Conservation (phyloP, 2,113 vertebrate species). For the Gymnocephalus cernua region DNA sequence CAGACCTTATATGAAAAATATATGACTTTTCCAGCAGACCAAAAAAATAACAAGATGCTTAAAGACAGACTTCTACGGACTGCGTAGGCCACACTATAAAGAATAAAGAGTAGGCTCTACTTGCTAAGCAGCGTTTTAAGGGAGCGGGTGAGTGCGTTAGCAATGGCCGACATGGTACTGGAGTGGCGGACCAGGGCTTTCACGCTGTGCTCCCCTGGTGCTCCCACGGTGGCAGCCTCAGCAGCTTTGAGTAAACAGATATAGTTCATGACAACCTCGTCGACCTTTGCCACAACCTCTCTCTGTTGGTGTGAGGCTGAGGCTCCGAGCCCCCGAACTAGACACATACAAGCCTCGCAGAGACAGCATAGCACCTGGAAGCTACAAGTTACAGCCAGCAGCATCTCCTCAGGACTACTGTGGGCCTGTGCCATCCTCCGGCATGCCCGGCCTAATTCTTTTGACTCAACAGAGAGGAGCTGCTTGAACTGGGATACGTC, state of each 20-base stretch:
- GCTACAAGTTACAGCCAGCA: conserved; percentile 94
- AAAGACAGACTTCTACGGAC: conserved; percentile 67
- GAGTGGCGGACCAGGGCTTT: conserved; percentile 94
- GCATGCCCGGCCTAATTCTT: conserved; percentile 95
- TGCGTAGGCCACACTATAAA: conserved; percentile 71
- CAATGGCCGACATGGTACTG: conserved; percentile 95
- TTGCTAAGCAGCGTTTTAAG: conserved; percentile 99
- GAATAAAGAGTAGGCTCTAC: conserved; percentile 77
- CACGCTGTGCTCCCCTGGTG: conserved; percentile 89
- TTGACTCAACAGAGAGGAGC: conserved; percentile 94
- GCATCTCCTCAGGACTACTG: conserved; percentile 94
- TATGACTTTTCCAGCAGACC: conserved; percentile 35
- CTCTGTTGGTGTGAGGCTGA: conserved; percentile 89
- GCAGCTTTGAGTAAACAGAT: conserved; percentile 96
- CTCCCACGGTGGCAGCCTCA: conserved; percentile 90
- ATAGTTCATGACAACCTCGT: conserved; percentile 97
- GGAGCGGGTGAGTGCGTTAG: conserved; percentile 98
- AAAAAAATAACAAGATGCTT: conserved; percentile 56
- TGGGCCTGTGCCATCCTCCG: conserved; percentile 94
- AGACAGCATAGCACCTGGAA: conserved; percentile 98
- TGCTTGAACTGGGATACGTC: conserved; percentile 94
- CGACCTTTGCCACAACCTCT: conserved; percentile 95
- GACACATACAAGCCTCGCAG: conserved; percentile 96
- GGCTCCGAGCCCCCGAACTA: conserved; percentile 91
- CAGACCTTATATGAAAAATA: conserved; percentile 52